Conservation (phyloP, 2,888 invertebrate species). For the Leptopilina drosophilae region DNA sequence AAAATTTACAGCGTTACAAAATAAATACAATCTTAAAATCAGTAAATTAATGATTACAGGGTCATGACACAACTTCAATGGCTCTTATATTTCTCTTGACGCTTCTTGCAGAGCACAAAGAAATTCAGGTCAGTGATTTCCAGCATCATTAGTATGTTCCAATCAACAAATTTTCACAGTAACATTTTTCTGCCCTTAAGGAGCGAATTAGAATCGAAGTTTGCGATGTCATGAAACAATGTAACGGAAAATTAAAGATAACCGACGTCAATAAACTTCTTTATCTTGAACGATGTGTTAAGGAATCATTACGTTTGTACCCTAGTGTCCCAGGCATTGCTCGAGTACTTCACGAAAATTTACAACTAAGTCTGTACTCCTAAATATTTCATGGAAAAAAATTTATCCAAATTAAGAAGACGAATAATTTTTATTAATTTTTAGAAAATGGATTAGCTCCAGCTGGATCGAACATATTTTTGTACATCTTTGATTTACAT, state of each 20-base stretch:
- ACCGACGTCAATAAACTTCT: slow-evolving; percentile 45
- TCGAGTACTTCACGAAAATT: slow-evolving; percentile 45
- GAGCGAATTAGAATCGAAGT: slow-evolving; percentile 48
- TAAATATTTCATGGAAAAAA: background rate
- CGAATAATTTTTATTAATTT: slow-evolving; percentile 3
- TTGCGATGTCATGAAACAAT: slow-evolving; percentile 46
- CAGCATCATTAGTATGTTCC: background rate
- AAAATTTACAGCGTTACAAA: slow-evolving; percentile 40
- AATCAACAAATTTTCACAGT: background rate
- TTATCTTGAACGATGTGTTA: slow-evolving; percentile 51
- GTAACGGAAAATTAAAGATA: slow-evolving; percentile 46
- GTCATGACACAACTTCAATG: slow-evolving; percentile 82
- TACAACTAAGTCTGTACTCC: slow-evolving; percentile 44
- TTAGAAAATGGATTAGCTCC: slow-evolving; percentile 78
- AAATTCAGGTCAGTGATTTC: slow-evolving; percentile 67
- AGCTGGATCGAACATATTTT: slow-evolving; percentile 77
- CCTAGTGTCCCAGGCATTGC: slow-evolving; percentile 49
- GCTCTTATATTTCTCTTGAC: slow-evolving; percentile 78
- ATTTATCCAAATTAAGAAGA: background rate
- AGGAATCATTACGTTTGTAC: slow-evolving; percentile 49
- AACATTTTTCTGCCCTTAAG: slow-evolving; percentile 29
- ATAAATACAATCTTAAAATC: slow-evolving; percentile 39
- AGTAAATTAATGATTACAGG: slow-evolving; percentile 71
- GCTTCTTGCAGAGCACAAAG: slow-evolving; percentile 78
- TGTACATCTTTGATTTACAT: slow-evolving; percentile 82